phyloP scores from a whole-genome alignment of 2,113 vertebrate species.

The Chloropsis cyanopogon region DNA sequence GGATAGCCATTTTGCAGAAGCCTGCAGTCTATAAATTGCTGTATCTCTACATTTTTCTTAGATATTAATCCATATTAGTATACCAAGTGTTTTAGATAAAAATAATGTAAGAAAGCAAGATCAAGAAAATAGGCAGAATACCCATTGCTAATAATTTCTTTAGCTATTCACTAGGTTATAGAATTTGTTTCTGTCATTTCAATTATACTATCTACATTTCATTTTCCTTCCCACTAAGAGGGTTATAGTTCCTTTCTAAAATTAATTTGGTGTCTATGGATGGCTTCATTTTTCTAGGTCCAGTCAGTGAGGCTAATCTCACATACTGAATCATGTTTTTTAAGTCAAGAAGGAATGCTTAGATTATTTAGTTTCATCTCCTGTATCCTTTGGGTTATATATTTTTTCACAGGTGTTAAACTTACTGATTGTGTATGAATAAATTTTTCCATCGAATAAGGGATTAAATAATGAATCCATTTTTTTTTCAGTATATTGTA shows the following conservation, averaged over 20 bases:
- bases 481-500: not conserved
- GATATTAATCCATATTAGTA: not conserved
- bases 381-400: not conserved
- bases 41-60: not conserved
- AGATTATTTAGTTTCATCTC: not conserved
- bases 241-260: not conserved
- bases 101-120: not conserved
- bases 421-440: not conserved
- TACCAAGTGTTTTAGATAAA: not conserved
- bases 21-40: not conserved
- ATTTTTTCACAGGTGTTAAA: not conserved
- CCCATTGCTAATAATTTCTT: not conserved
- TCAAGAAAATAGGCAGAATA: not conserved
- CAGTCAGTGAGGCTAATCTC: not conserved
- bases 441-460: not conserved
- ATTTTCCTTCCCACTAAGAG: not conserved
- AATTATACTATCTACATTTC: not conserved
- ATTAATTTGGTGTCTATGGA: not conserved
- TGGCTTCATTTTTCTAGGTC: not conserved
- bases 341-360: not conserved
- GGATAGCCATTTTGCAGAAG: not conserved
- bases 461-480: not conserved
- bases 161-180: not conserved
- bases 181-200: conserved; percentile 1
- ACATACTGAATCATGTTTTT: not conserved